Conservation (phyloP, 2,888 invertebrate species). For the Abrostola triplasia region DNA sequence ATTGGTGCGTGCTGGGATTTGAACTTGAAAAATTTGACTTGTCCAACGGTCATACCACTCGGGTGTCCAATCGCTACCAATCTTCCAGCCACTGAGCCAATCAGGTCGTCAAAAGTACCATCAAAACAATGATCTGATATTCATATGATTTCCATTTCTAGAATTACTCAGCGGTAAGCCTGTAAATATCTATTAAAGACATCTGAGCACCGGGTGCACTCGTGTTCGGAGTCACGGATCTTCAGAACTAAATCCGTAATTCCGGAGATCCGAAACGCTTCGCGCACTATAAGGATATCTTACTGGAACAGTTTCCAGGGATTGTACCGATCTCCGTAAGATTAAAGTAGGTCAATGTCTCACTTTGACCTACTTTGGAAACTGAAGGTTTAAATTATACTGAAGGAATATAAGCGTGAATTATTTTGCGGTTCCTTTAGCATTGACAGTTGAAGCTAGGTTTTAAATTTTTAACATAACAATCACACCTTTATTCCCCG, state of each 20-base stretch:
- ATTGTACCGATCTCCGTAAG: neutral
- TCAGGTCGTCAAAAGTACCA: no score
- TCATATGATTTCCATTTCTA: no score
- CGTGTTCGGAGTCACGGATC: conserved; percentile 33
- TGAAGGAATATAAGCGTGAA: neutral
- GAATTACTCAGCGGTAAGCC: conserved; percentile 12
- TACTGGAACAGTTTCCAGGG: conserved; percentile 4
- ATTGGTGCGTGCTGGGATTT: no score
- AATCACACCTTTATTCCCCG: no score
- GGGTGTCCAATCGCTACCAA: no score
- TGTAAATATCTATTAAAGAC: conserved; percentile 29
- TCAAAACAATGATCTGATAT: no score
- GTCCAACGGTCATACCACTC: no score
- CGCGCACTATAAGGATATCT: conserved; percentile 18
- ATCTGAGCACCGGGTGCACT: conserved; percentile 35
- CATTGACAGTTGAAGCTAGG: no score
- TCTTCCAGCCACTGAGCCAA: no score
- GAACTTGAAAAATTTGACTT: no score
- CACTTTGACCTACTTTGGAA: neutral
- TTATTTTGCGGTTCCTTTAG: no score
- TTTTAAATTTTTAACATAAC: no score
- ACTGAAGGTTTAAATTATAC: neutral
- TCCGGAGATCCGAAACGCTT: conserved; percentile 18
- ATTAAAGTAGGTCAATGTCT: neutral
- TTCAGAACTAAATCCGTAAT: conserved; percentile 25